Percentiles rank a stretch among this genome's conserved stretches.
Conservation (phyloP, 2,797 vertebrate species). For the Scolopax bukidnonensis region DNA sequence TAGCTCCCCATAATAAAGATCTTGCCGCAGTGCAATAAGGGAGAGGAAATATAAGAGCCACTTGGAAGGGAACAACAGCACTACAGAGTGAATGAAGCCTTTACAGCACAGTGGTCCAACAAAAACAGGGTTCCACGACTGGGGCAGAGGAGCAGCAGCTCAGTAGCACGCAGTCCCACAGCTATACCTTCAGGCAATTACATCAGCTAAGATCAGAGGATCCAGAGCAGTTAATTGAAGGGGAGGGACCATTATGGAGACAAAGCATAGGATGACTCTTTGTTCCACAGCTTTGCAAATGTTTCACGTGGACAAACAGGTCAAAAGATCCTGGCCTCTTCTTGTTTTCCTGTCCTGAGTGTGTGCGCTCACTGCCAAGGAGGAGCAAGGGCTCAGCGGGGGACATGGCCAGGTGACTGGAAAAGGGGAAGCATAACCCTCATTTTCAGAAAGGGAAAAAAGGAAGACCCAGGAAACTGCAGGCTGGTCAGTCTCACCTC, state of each 20-base stretch:
- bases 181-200: neutral
- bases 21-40: neutral
- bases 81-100: conserved; percentile 26
- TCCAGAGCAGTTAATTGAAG: neutral
- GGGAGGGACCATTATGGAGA: neutral
- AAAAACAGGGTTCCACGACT: neutral
- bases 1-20: neutral
- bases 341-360: neutral
- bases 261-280: neutral
- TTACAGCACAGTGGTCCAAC: neutral
- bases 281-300: neutral
- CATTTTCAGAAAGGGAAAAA: too few species aligned
- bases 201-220: neutral
- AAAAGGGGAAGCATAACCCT: too few species aligned
- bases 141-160: neutral
- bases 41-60: conserved; percentile 34
- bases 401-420: neutral
- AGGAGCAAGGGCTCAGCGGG: neutral
- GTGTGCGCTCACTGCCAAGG: rapidly evolving
- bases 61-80: conserved; percentile 42
- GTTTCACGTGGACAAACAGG: neutral
- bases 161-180: neutral
- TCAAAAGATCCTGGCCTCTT: neutral
- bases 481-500: too few species aligned
- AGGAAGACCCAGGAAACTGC: too few species aligned